These are phyloP conservation scores for Sclerodermus sp. DNA, from an alignment of 2,888 invertebrate genomes.

Conservation along the genomic window DNA sequence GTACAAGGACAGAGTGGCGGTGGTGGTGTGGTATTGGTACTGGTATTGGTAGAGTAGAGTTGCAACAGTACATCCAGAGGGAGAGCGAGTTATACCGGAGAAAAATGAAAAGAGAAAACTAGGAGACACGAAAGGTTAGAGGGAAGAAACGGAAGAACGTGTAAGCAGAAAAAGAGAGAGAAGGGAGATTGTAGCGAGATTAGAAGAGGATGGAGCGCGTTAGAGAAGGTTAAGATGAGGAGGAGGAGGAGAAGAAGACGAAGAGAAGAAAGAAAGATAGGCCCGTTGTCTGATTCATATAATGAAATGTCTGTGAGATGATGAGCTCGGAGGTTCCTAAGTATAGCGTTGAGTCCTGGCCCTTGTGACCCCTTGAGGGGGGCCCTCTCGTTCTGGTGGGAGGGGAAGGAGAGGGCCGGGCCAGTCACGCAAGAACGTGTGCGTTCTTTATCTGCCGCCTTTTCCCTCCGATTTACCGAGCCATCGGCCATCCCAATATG, in stretches of 20 bases:
- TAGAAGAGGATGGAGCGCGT: not conserved
- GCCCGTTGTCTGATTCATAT: conserved; percentile 46
- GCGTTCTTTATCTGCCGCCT: conserved; percentile 9
- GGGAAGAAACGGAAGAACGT: no score
- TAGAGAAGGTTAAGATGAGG: not conserved
- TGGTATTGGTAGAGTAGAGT: no score
- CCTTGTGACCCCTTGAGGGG: conserved; percentile 33
- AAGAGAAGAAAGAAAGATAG: conserved; percentile 19
- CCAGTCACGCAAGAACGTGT: conserved; percentile 28
- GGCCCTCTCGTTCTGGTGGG: not conserved
- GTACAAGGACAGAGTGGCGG: no score
- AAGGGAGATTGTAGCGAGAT: no score
- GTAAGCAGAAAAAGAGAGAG: no score
- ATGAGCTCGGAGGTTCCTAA: conserved; percentile 47
- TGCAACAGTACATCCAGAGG: no score
- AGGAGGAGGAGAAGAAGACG: not conserved
- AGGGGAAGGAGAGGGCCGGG: conserved; percentile 1
- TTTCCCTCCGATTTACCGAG: not conserved
- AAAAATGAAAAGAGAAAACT: no score
- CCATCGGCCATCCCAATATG: not conserved
- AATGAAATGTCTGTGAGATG: conserved; percentile 52
- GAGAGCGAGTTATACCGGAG: no score
- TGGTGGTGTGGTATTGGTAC: no score
- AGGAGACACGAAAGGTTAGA: no score
- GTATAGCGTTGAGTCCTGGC: conserved; percentile 48